These are phyloP conservation scores for Polymixis flavicincta DNA, from an alignment of 2,888 invertebrate genomes.

Conservation along the genomic window DNA sequence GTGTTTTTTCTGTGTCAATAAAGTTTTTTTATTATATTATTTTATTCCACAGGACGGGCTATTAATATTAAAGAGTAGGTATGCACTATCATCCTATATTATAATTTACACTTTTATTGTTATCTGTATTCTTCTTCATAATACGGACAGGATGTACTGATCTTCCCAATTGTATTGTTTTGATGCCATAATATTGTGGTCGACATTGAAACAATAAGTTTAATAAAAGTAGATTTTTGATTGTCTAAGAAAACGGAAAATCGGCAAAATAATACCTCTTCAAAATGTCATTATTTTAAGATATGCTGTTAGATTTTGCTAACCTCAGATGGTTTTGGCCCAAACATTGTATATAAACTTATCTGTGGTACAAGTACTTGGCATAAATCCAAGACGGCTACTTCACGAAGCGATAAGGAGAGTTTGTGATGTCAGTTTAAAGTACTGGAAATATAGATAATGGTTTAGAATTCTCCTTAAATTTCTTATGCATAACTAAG, in stretches of 20 bases:
- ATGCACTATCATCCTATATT: background rate
- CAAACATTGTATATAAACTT: constrained; percentile 11
- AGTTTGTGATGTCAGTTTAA: background rate
- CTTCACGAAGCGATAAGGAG: constrained; percentile 1
- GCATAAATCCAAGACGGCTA: constrained; percentile 17
- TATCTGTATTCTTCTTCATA: background rate
- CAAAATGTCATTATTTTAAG: background rate
- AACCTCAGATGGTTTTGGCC: background rate
- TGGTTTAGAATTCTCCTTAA: background rate
- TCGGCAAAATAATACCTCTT: background rate
- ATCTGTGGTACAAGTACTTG: constrained; percentile 19
- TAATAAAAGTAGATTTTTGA: background rate
- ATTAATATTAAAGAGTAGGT: background rate
- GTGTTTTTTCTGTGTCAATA: too few relatives aligned
- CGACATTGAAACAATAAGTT: constrained; percentile 7
- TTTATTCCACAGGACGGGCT: too few relatives aligned
- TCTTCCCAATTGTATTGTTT: constrained; percentile 34
- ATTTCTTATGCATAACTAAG: background rate
- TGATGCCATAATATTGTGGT: background rate
- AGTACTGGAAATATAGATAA: background rate
- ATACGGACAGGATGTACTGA: background rate
- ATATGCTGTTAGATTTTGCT: background rate
- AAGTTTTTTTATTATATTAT: too few relatives aligned
- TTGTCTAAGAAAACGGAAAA: background rate
- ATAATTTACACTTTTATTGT: background rate